Conservation (phyloP, 2,113 vertebrate species). For the Phrynosoma platyrhinos region DNA sequence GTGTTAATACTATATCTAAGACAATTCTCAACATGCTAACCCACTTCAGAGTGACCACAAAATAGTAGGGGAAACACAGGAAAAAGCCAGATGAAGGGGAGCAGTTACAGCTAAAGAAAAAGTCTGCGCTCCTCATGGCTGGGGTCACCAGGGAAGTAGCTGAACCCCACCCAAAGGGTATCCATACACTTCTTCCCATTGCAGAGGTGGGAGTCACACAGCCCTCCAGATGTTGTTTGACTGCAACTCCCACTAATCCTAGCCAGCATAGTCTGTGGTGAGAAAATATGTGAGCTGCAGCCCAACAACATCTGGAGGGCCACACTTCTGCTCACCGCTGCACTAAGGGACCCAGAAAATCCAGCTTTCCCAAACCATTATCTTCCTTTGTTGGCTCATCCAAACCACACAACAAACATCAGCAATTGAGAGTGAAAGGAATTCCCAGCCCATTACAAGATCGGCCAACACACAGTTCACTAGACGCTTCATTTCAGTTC, state of each 20-base stretch:
- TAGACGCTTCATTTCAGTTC: neutral
- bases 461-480: neutral
- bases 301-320: neutral
- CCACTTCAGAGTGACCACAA: neutral
- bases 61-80: too few species aligned
- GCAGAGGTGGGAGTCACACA: neutral
- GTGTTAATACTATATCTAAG: neutral
- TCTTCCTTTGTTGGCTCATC: neutral
- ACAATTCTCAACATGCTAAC: neutral
- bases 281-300: neutral
- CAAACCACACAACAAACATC: neutral
- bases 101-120: neutral
- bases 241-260: neutral
- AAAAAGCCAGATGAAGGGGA: neutral
- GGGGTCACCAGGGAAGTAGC: neutral
- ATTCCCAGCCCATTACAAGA: neutral
- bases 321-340: too few species aligned
- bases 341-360: neutral
- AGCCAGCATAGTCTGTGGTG: neutral
- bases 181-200: neutral
- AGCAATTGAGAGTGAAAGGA: neutral
- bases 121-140: neutral
- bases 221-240: too few species aligned
- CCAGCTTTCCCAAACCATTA: neutral
- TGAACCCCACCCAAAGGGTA: neutral